These are phyloP conservation scores for Sebastes flavidus DNA, from an alignment of 2,797 vertebrate species.

Conservation along the genomic window DNA sequence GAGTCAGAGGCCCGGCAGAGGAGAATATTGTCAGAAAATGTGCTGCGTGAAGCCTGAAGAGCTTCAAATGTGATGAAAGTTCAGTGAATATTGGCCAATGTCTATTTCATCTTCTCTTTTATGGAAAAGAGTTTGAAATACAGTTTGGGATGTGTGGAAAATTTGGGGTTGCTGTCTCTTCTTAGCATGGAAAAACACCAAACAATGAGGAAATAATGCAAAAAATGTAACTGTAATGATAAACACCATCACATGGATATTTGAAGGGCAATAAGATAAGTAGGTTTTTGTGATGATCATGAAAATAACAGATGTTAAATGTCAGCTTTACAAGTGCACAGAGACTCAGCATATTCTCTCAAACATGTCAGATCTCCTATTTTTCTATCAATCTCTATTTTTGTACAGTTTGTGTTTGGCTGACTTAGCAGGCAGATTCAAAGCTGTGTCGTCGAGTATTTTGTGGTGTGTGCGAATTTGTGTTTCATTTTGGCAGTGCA, in stretches of 20 bases:
- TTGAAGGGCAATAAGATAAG: conserved; percentile 27
- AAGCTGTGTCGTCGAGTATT: conserved; percentile 40
- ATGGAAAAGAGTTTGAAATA: neutral
- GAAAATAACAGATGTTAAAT: conserved; percentile 21
- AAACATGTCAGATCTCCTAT: conserved; percentile 72
- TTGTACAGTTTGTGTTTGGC: conserved; percentile 75
- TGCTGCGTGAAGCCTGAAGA: neutral
- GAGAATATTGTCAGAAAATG: neutral
- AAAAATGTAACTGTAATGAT: neutral
- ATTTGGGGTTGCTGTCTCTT: neutral
- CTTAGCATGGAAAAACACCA: neutral
- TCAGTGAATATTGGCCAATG: neutral
- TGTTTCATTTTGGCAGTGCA: conserved; percentile 38
- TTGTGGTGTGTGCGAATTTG: conserved; percentile 40
- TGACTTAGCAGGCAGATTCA: conserved; percentile 45
- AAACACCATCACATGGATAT: conserved; percentile 2
- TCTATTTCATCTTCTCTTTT: neutral
- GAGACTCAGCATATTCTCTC: conserved; percentile 32
- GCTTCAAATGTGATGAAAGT: neutral
- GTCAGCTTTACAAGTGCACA: conserved; percentile 29
- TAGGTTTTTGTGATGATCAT: neutral
- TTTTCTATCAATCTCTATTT: conserved; percentile 83
- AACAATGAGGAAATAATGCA: neutral
- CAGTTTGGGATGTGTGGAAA: neutral
- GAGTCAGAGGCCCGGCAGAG: neutral